Base-by-base conservation (phyloP, 2,888 invertebrate species). In the Ephialtes manifestator region DNA sequence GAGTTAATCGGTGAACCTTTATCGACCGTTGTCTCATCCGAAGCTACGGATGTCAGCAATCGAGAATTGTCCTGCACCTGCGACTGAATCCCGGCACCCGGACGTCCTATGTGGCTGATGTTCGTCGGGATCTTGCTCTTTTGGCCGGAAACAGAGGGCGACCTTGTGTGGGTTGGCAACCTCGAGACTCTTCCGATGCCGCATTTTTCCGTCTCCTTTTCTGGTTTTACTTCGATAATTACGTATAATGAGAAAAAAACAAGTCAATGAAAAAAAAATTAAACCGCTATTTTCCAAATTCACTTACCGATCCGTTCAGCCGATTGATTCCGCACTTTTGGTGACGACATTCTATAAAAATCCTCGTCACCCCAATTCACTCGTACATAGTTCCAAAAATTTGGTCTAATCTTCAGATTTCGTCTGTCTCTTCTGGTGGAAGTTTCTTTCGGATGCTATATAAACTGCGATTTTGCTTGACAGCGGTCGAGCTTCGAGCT, bases 111-210 rank as follows among this genome's bases (percentile, higher is more conserved):
- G 24, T 80, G 84, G 20, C 68, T 71, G 35, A 75, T 55, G 76
- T 86, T 88, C 24, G 77, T 86, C 7, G 85, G 85, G 13, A 87
- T 88, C 79, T 85, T 88, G 70, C 86, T 88, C 24, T 83, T 81
- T 24, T 51, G 83, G 24, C 83, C 76, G 74, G 84, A 74, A 43
- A 78, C 68, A 18, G 86, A 86, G 4, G 81, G 78, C 15, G 84
- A 76, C 18, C 85, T 83, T 15, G 65, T 68, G 68, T 74, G 85
- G 10, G 35, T 65, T 31, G 81, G 74, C 55, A 82, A 76, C 53
- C 76, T 86, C 53, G 84, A 82, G 3, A 5, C 31, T 67, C 58
- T 82, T 28, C 31, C 68, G 31, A 20, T 55, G 60, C 60, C 65
- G 35, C 78, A 79, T 85, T 39, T 60, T 55, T 75, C 77, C 70